Evolutionary conservation across 2,797 vertebrate species (phyloP).

Genomic region (Acridotheres tristis): DNA sequence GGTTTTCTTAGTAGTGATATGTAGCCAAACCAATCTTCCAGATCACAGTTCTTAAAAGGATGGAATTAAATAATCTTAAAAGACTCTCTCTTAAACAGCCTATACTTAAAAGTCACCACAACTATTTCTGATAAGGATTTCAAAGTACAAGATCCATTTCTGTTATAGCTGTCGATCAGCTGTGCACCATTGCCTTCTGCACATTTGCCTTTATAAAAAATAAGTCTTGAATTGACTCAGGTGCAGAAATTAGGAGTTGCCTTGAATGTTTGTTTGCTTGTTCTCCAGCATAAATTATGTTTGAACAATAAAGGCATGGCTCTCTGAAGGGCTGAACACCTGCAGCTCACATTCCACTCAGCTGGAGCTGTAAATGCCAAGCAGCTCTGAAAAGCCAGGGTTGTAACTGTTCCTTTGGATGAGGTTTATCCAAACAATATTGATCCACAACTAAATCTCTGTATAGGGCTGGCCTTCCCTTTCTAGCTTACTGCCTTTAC

Average conservation of each 20-base stretch:
- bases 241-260: constrained; percentile 1
- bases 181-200: neutral
- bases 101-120: neutral
- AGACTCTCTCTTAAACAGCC: neutral
- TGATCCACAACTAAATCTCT: neutral
- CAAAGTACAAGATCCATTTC: constrained; percentile 5
- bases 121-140: constrained; percentile 34
- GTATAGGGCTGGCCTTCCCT: neutral
- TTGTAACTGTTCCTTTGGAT: neutral
- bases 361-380: constrained; percentile 39
- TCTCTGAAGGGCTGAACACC: constrained; percentile 30
- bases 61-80: neutral
- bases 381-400: constrained; percentile 5
- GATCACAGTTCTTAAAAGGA: neutral
- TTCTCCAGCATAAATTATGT: constrained; percentile 13
- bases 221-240: neutral
- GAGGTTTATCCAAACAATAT: constrained; percentile 4
- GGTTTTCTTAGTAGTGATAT: neutral
- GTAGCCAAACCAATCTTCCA: neutral
- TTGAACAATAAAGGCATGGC: constrained; percentile 32
- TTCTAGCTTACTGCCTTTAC: neutral
- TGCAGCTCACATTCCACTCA: constrained; percentile 38
- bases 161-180: neutral
- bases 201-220: constrained; percentile 25
- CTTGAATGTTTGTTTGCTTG: constrained; percentile 34